Percentiles rank a stretch among this genome's conserved stretches.
Conservation (phyloP, 2,888 invertebrate species). For the Phengaris alcon region DNA sequence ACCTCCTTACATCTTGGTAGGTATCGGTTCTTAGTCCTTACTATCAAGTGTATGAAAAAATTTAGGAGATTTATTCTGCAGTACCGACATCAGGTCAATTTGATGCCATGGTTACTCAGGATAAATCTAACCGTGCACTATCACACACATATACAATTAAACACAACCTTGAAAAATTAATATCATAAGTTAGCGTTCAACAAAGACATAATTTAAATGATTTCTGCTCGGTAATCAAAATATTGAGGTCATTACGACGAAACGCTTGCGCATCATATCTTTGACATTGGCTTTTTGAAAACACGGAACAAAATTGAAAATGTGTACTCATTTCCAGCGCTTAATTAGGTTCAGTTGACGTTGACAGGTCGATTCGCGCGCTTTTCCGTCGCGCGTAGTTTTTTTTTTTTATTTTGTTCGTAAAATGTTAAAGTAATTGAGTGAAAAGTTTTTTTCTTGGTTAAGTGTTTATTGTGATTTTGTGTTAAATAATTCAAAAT, state of each 20-base stretch:
- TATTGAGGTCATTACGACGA: slow-evolving; percentile 47
- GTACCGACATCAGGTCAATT: too few relatives aligned
- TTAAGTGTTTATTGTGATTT: slow-evolving; percentile 34
- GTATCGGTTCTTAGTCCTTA: too few relatives aligned
- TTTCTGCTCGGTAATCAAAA: slow-evolving; percentile 38
- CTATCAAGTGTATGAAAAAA: too few relatives aligned
- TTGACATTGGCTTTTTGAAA: slow-evolving; percentile 41
- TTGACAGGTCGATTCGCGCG: slow-evolving; percentile 49
- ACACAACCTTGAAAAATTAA: slow-evolving; percentile 22
- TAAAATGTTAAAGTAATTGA: slow-evolving; percentile 35
- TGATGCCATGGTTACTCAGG: too few relatives aligned
- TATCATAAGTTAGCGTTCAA: slow-evolving; percentile 12
- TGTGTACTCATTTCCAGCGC: slow-evolving; percentile 40
- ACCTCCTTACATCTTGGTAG: too few relatives aligned
- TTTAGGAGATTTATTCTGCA: too few relatives aligned
- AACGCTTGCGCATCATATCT: slow-evolving; percentile 42
- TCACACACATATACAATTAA: not conserved
- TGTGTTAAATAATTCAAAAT: slow-evolving; percentile 39
- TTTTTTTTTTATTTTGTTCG: slow-evolving; percentile 35
- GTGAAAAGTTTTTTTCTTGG: slow-evolving; percentile 33
- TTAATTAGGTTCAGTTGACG: slow-evolving; percentile 41
- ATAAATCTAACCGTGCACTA: not conserved
- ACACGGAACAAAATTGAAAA: slow-evolving; percentile 42
- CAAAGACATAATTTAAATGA: slow-evolving; percentile 4
- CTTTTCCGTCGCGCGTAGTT: slow-evolving; percentile 45